Conservation (phyloP, 2,113 vertebrate genomes). For the Strix uralensis region DNA sequence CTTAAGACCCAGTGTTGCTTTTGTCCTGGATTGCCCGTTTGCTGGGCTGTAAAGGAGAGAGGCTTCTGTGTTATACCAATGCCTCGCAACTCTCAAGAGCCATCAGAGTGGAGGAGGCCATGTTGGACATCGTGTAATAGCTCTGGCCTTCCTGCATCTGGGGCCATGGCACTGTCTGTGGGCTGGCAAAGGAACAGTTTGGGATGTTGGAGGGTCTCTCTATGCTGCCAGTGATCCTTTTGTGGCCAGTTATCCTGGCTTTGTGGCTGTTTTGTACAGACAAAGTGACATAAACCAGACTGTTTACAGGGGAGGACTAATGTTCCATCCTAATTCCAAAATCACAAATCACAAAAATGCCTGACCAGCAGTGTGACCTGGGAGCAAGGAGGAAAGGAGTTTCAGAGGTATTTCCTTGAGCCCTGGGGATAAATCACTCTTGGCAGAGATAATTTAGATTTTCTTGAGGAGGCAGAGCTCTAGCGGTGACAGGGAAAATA, state of each 20-base stretch:
- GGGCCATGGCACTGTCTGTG: background rate
- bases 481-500: background rate
- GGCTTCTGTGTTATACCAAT: fast-evolving
- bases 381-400: background rate
- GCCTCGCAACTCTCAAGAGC: fast-evolving
- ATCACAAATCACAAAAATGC: background rate
- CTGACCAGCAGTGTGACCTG: fast-evolving
- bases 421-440: background rate
- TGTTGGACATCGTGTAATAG: fast-evolving
- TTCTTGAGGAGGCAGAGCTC: background rate
- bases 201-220: background rate
- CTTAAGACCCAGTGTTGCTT: background rate
- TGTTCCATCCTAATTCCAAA: background rate
- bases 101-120: fast-evolving
- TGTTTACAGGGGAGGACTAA: background rate
- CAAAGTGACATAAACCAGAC: background rate
- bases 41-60: background rate
- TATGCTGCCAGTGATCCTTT: background rate
- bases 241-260: background rate
- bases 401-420: background rate
- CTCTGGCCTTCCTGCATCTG: background rate
- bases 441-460: background rate
- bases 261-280: background rate
- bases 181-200: background rate
- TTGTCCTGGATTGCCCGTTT: background rate